Evolutionary conservation across 2,888 invertebrate genomes (phyloP), one percentile per base, ranked within the genome.

Genomic region (Oligia latruncula): DNA sequence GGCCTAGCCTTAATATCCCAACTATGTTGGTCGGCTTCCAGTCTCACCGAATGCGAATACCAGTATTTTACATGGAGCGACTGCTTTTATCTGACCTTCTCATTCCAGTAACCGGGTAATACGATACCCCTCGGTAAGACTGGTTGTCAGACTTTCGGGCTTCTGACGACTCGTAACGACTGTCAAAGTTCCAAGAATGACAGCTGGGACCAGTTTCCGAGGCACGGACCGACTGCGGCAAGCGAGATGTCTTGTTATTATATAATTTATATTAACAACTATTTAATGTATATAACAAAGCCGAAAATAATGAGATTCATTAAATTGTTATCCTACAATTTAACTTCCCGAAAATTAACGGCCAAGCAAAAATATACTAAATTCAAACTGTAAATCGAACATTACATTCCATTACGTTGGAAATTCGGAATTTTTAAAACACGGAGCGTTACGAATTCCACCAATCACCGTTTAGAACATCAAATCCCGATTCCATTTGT

Each of bases 391-490:
- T 74, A 80, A 89, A 84, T 82, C 71, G 70, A 81, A 81, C 74
- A 80, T 82, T 70, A 81, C 81, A 81, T 81, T 82, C 85, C 77
- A 83, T 78, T 83, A 68, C 71, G 74, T 84, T 84, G 43, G 74
- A 85, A 90, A 79, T 87, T 86, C 75, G 77, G 74, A 88, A 90
- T 88, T 87, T 84, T 75, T 49, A 87, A 90, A 84, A 86, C 80
- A 78, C 81, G 46, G 46, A 78, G 29, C 78, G 81, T 88, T 84
- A 86, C 82, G 84, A 88, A 90, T 87, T 89, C 89, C 81, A 88
- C 90, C 90, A 90, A 91, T 92, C 91, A 90, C 90, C 86, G 88
- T 81, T 86, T 77, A 81, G 84, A 81, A 87, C 81, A 89, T 85
- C 85, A 88, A 90, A 86, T 87, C 86, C 81, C 87, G 72, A 87